phyloP scores from a whole-genome alignment of 2,888 invertebrate species.

The Drosophila borealis region DNA sequence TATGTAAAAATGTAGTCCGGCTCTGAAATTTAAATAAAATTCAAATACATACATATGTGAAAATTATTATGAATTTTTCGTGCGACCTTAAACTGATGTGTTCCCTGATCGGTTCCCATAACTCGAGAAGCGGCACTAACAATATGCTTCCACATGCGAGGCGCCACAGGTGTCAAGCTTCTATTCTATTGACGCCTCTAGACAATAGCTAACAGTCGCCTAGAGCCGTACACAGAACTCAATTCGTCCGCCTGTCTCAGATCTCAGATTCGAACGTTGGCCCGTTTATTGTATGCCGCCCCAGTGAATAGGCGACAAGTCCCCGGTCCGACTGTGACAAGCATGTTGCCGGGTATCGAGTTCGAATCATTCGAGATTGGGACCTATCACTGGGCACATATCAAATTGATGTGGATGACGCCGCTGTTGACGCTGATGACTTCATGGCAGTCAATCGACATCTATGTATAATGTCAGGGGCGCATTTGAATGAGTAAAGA shows the following conservation, averaged over 20 bases:
- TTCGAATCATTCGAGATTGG: slow-evolving; percentile 30
- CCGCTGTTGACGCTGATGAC: slow-evolving; percentile 70
- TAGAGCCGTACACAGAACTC: slow-evolving; percentile 30
- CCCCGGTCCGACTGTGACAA: neutral
- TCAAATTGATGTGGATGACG: slow-evolving; percentile 73
- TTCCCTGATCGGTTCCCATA: slow-evolving; percentile 8
- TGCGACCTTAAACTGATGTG: slow-evolving; percentile 12
- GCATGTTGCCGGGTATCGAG: neutral
- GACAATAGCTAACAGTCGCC: slow-evolving; percentile 41
- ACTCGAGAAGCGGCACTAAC: neutral
- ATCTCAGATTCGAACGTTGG: slow-evolving; percentile 36
- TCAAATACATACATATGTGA: slow-evolving; percentile 1
- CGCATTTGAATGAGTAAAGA: slow-evolving; percentile 74
- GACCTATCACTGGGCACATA: slow-evolving; percentile 40
- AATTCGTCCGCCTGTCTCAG: slow-evolving; percentile 44
- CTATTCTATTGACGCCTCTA: slow-evolving; percentile 64
- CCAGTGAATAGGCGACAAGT: slow-evolving; percentile 7
- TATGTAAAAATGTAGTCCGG: neutral
- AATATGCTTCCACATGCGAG: slow-evolving; percentile 48
- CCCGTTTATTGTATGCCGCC: slow-evolving; percentile 53
- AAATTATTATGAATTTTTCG: slow-evolving; percentile 1
- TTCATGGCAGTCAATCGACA: slow-evolving; percentile 69
- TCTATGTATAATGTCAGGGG: slow-evolving; percentile 42
- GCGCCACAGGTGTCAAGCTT: slow-evolving; percentile 72
- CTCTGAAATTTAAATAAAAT: slow-evolving; percentile 2